These are phyloP conservation scores for Coracias cyanogaster DNA, from an alignment of 2,797 vertebrate species.

Conservation along the genomic window DNA sequence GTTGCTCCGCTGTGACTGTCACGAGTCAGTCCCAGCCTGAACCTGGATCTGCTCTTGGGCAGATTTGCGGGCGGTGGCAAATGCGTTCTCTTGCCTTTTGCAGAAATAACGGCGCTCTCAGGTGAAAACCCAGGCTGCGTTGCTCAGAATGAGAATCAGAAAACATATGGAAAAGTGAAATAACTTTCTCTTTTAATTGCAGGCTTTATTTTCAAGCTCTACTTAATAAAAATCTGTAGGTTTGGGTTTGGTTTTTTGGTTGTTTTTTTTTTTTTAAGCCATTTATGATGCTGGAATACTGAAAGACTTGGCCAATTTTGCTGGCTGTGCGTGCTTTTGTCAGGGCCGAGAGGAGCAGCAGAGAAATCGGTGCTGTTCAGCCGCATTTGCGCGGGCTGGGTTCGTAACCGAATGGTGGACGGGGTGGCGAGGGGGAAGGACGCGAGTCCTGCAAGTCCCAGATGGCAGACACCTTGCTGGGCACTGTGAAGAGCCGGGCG, in stretches of 20 bases:
- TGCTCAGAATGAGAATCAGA: not conserved
- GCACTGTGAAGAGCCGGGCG: not conserved
- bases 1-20: not conserved
- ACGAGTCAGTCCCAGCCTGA: not conserved
- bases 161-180: not conserved
- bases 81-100: not conserved
- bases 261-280: not conserved
- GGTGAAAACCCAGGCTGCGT: not conserved
- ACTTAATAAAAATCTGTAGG: not conserved
- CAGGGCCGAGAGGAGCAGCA: not conserved
- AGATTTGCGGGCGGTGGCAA: not conserved
- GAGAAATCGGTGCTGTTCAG: not conserved
- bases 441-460: not conserved
- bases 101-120: not conserved
- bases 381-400: not conserved
- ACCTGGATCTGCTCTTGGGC: not conserved
- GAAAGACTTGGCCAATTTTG: not conserved
- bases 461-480: not conserved
- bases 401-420: rapidly evolving
- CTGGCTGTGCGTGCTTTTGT: not conserved
- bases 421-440: not conserved
- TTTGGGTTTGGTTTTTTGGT: not conserved
- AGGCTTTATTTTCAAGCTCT: not conserved
- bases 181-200: not conserved
- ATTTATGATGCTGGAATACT: not conserved